Evolutionary conservation across 2,113 vertebrate genomes (phyloP).

Genomic region (Zingel zingel): DNA sequence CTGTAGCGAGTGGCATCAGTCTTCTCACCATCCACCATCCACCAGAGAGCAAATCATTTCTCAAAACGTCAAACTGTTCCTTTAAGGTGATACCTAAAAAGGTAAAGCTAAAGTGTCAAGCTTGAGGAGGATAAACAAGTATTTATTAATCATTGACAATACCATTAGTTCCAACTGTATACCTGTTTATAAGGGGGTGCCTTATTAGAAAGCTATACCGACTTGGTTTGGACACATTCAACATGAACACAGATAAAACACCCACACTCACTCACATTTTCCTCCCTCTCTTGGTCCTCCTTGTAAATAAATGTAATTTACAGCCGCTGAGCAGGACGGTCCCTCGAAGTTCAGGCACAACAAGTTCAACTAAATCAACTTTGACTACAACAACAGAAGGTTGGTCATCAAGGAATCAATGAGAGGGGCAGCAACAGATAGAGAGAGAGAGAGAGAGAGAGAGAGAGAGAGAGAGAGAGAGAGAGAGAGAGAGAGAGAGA

Average conservation of each 20-base stretch:
- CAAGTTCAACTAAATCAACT: slow-evolving; percentile 70
- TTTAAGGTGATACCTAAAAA: background rate
- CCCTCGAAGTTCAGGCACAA: slow-evolving; percentile 49
- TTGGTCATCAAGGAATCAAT: slow-evolving; percentile 68
- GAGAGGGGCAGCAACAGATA: background rate
- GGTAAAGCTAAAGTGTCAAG: background rate
- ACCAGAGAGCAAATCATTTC: background rate
- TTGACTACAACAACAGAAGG: slow-evolving; percentile 46
- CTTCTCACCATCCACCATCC: background rate
- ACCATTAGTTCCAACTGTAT: background rate
- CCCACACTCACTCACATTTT: slow-evolving; percentile 40
- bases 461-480: slow-evolving; percentile 16
- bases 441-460: background rate
- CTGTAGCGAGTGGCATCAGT: background rate
- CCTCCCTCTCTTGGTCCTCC: slow-evolving; percentile 29
- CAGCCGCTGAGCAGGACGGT: slow-evolving; percentile 50
- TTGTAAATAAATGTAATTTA: slow-evolving; percentile 75
- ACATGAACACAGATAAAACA: slow-evolving; percentile 38
- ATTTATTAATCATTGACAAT: slow-evolving; percentile 1
- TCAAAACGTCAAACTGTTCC: background rate
- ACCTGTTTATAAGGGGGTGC: background rate
- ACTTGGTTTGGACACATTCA: slow-evolving; percentile 28
- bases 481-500: slow-evolving; percentile 1
- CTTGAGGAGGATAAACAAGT: background rate
- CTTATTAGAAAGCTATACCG: background rate